Evolutionary conservation across 2,888 invertebrate species (phyloP).

Genomic region (Agonopterix subpropinquella): DNA sequence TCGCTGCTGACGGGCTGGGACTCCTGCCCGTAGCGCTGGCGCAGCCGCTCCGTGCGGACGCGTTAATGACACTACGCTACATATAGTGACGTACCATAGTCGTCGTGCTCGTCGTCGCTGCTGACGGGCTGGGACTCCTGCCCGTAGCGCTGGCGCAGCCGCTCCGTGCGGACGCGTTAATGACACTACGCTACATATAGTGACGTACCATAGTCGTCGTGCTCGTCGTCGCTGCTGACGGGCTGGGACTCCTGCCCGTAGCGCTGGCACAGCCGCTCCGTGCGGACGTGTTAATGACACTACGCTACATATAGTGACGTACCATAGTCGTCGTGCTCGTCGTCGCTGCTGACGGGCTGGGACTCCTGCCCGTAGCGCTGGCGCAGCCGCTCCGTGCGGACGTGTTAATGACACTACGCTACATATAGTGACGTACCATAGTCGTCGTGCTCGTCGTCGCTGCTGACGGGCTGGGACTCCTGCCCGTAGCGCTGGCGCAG

Average conservation of each 20-base stretch:
- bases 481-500: constrained; percentile 83
- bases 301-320: no score
- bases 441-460: constrained; percentile 89
- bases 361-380: constrained; percentile 81
- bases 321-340: constrained; percentile 93
- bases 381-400: constrained; percentile 87
- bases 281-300: no score
- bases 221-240: no score
- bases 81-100: constrained; percentile 83
- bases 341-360: constrained; percentile 66
- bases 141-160: constrained; percentile 84
- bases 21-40: constrained; percentile 81
- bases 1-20: constrained; percentile 68
- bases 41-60: constrained; percentile 87
- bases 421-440: constrained; percentile 74
- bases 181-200: no score
- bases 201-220: constrained; percentile 89
- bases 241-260: constrained; percentile 75
- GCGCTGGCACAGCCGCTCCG: constrained; percentile 87
- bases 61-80: no score
- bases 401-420: no score
- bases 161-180: constrained; percentile 87
- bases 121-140: constrained; percentile 72
- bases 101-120: no score
- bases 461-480: constrained; percentile 69